These are phyloP conservation scores for Cheiracanthium punctorium DNA, from an alignment of 2,888 invertebrate genomes.

Conservation along the genomic window DNA sequence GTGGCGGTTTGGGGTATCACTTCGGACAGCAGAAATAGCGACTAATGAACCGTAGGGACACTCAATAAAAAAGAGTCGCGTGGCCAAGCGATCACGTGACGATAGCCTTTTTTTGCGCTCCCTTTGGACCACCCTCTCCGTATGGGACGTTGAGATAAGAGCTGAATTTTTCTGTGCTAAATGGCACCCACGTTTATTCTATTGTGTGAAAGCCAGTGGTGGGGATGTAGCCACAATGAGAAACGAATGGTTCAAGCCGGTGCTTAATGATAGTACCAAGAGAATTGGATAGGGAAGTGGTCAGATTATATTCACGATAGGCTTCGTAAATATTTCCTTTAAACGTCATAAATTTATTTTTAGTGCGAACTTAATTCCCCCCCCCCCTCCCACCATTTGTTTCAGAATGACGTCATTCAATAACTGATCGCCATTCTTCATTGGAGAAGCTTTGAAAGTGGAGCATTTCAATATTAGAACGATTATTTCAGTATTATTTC, in stretches of 20 bases:
- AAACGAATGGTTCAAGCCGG: neutral
- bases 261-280: neutral
- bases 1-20: constrained; percentile 53
- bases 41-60: constrained; percentile 66
- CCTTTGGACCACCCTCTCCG: constrained; percentile 10
- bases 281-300: neutral
- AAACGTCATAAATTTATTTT: neutral
- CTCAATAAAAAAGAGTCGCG: constrained; percentile 65
- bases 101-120: constrained; percentile 28
- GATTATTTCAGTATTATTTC: too few species aligned
- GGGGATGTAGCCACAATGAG: constrained; percentile 1
- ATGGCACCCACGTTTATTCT: neutral
- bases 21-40: constrained; percentile 64
- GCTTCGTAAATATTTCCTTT: neutral
- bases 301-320: neutral
- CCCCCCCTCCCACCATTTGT: too few species aligned
- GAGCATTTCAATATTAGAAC: too few species aligned
- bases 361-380: too few species aligned
- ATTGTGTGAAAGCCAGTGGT: neutral
- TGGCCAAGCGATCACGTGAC: constrained; percentile 53
- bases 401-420: too few species aligned
- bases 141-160: constrained; percentile 45
- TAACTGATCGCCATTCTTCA: too few species aligned
- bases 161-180: neutral
- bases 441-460: too few species aligned